These are phyloP conservation scores for Lepisosteus oculatus DNA, from an alignment of 2,113 vertebrate genomes.

Conservation along the genomic window DNA sequence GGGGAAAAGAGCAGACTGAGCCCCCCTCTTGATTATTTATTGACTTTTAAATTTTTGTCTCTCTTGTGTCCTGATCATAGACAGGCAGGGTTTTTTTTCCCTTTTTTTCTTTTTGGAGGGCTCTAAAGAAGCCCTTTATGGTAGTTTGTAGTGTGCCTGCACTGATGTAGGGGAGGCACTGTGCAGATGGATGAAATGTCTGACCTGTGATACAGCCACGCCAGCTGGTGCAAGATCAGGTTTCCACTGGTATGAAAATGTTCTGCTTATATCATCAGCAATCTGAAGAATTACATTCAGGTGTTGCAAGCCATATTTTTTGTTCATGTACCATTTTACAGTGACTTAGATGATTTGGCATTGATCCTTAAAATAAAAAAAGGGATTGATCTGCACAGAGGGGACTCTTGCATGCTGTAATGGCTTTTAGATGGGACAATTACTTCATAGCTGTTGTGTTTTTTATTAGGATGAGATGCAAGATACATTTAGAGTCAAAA, in stretches of 20 bases:
- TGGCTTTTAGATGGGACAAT: conserved; percentile 4
- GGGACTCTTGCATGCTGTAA: background rate
- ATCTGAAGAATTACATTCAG: conserved; percentile 62
- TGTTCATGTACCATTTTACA: conserved; percentile 16
- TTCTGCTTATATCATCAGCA: conserved; percentile 31
- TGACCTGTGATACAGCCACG: conserved; percentile 44
- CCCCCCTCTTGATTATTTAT: conserved; percentile 7
- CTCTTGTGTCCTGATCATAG: conserved; percentile 19
- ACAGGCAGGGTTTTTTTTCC: conserved; percentile 9
- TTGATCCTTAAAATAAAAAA: conserved; percentile 16
- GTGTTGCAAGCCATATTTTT: conserved; percentile 46
- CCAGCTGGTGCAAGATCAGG: conserved; percentile 49
- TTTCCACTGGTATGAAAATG: conserved; percentile 49
- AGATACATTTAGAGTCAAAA: background rate
- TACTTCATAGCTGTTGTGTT: conserved; percentile 7
- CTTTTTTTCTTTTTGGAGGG: background rate
- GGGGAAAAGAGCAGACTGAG: background rate
- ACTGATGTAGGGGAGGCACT: conserved; percentile 40
- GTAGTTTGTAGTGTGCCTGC: conserved; percentile 36
- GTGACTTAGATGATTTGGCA: conserved; percentile 27
- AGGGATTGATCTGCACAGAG: conserved; percentile 10
- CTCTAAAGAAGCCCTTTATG: conserved; percentile 29
- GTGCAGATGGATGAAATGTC: conserved; percentile 50
- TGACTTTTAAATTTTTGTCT: background rate
- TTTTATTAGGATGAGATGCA: background rate